Evolutionary conservation across 2,113 vertebrate genomes (phyloP).

Genomic region (Pseudolaguvia tuberculata): DNA sequence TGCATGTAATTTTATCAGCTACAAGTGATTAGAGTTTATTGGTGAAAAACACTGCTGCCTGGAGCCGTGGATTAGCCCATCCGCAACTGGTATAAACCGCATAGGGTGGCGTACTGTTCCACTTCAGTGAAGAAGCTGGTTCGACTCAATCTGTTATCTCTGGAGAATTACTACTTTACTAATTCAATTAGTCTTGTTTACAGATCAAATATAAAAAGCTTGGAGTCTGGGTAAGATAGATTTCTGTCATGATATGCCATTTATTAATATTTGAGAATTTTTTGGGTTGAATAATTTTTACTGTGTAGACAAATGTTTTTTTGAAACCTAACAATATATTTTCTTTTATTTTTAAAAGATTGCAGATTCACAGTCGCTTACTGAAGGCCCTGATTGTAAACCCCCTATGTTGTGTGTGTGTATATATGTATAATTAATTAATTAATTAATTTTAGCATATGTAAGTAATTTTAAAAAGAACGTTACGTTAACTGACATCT

Average conservation of each 20-base stretch:
- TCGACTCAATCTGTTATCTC: slow-evolving; percentile 43
- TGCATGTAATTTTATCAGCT: slow-evolving; percentile 54
- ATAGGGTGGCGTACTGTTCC: neutral
- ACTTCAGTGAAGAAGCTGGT: slow-evolving; percentile 58
- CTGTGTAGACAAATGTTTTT: no score
- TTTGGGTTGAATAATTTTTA: neutral
- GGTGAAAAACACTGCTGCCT: slow-evolving; percentile 25
- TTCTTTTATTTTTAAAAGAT: no score
- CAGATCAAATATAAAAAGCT: neutral
- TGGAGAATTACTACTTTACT: neutral
- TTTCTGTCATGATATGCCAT: neutral
- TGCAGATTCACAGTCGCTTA: no score
- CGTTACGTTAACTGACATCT: no score
- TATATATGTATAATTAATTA: no score
- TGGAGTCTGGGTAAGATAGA: neutral
- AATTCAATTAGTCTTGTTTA: neutral
- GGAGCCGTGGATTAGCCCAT: neutral
- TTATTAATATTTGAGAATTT: neutral
- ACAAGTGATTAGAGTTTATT: slow-evolving; percentile 46
- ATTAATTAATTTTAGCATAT: no score
- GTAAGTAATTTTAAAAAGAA: no score
- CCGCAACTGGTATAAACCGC: slow-evolving; percentile 1
- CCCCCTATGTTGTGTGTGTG: no score
- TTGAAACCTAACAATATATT: no score
- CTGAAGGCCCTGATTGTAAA: no score